Percentiles rank a stretch among this genome's conserved stretches.
phyloP scores from a whole-genome alignment of 1,140 invertebrate species.

The Galleria mellonella region DNA sequence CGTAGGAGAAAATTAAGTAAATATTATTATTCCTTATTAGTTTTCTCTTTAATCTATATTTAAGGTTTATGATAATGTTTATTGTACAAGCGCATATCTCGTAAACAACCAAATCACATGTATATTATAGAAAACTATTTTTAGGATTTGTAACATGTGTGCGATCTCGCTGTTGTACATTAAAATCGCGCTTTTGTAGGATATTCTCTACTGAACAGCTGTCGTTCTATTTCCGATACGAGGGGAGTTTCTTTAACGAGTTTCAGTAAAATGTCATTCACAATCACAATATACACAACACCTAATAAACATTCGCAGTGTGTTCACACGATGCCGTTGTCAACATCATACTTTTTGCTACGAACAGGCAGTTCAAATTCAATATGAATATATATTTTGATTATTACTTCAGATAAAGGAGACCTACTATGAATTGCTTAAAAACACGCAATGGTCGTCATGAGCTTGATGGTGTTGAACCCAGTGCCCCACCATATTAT shows the following conservation, averaged over 20 bases:
- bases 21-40: too few species aligned
- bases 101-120: too few species aligned
- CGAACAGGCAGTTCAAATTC: not conserved
- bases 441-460: constrained; percentile 23
- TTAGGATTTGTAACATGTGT: constrained; percentile 20
- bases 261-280: constrained; percentile 6
- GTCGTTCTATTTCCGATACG: constrained; percentile 59
- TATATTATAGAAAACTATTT: too few species aligned
- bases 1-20: too few species aligned
- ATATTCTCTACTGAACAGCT: constrained; percentile 55
- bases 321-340: not conserved
- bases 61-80: too few species aligned
- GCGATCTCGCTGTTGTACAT: constrained; percentile 17
- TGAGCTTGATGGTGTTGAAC: constrained; percentile 28
- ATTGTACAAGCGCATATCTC: too few species aligned
- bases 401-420: constrained; percentile 3
- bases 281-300: not conserved
- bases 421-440: constrained; percentile 52
- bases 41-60: too few species aligned
- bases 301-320: not conserved
- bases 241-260: constrained; percentile 31
- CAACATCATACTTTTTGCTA: not conserved
- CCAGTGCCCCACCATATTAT: constrained; percentile 35
- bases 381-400: not conserved
- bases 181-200: constrained; percentile 48